Percentiles rank a stretch among this genome's conserved stretches.
Conservation (phyloP, 2,113 vertebrate species). For the Aplodontia rufa region DNA sequence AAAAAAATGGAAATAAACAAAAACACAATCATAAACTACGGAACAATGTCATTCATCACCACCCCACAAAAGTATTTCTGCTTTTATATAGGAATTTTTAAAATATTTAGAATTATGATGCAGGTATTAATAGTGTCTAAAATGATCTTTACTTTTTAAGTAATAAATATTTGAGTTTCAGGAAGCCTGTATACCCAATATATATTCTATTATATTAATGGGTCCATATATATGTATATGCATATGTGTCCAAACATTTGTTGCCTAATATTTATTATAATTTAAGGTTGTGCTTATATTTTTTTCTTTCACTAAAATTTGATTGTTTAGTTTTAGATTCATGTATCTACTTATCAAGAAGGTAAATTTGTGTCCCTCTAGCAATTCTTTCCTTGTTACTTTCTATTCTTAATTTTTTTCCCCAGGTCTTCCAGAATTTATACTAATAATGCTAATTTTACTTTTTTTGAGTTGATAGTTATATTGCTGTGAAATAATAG, state of each 20-base stretch:
- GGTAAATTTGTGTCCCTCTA: neutral
- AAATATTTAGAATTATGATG: neutral
- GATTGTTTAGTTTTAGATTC: neutral
- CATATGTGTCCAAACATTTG: neutral
- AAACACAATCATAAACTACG: too few species aligned
- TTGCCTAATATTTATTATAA: neutral
- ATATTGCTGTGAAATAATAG: neutral
- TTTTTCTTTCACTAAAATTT: neutral
- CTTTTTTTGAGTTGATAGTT: neutral
- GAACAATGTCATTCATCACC: too few species aligned
- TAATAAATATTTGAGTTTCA: neutral
- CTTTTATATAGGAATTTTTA: neutral
- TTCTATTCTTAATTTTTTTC: neutral
- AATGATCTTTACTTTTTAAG: neutral
- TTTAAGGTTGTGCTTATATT: neutral
- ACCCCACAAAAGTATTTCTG: neutral
- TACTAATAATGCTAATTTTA: neutral
- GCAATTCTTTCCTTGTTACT: neutral
- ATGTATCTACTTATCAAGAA: neutral
- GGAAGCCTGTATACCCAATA: neutral
- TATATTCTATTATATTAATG: neutral
- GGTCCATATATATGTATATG: neutral
- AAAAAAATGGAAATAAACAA: too few species aligned
- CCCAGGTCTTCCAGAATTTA: neutral
- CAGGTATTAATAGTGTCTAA: neutral